phyloP scores from a whole-genome alignment of 2,113 vertebrate genomes.

The Hyla sarda region DNA sequence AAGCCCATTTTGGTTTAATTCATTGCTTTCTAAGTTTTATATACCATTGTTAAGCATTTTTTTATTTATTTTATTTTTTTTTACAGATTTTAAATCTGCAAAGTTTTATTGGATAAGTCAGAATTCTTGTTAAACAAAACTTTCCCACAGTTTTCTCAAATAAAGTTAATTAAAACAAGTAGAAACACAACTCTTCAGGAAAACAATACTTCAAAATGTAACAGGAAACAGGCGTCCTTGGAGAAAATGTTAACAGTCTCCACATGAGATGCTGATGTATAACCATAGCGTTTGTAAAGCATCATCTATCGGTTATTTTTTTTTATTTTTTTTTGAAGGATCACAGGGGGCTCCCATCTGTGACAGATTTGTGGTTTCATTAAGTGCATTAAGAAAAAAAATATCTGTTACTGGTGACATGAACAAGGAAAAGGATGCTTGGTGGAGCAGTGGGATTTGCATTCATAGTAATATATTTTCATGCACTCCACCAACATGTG shows the following conservation, averaged over 20 bases:
- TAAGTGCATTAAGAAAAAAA: slow-evolving; percentile 36
- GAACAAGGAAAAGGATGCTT: neutral
- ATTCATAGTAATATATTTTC: neutral
- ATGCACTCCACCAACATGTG: neutral
- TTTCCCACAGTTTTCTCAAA: slow-evolving; percentile 52
- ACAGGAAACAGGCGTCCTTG: slow-evolving; percentile 53
- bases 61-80: neutral
- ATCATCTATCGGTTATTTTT: slow-evolving; percentile 32
- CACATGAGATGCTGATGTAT: slow-evolving; percentile 53
- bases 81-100: neutral
- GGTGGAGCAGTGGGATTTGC: neutral
- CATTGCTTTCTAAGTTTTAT: neutral
- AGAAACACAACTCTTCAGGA: slow-evolving; percentile 27
- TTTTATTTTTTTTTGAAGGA: slow-evolving; percentile 32
- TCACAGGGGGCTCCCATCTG: slow-evolving; percentile 34
- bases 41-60: neutral
- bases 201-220: slow-evolving; percentile 22
- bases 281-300: slow-evolving; percentile 10
- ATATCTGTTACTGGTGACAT: slow-evolving; percentile 28
- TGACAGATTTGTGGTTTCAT: slow-evolving; percentile 50
- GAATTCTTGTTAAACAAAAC: slow-evolving; percentile 42
- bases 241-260: slow-evolving; percentile 52
- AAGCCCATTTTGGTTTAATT: neutral
- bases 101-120: slow-evolving; percentile 20
- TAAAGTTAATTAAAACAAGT: slow-evolving; percentile 48